Percentiles rank a stretch among this genome's conserved stretches.
These are phyloP conservation scores for Agapornis canus DNA, from an alignment of 2,797 vertebrate species.

Conservation along the genomic window DNA sequence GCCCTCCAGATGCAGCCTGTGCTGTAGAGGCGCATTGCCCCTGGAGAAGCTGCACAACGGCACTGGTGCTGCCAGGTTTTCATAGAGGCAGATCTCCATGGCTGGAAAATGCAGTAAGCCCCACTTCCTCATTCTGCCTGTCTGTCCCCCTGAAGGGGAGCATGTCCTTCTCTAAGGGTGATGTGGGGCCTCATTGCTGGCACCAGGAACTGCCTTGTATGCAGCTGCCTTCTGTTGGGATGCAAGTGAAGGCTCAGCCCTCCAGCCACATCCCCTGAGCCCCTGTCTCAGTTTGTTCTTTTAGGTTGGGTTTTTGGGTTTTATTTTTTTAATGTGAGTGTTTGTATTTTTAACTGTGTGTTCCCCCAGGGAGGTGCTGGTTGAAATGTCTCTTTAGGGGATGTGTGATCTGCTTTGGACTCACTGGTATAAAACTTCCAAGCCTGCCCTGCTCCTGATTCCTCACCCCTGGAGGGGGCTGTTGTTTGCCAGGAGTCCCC, in stretches of 20 bases:
- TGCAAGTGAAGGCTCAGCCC: neutral
- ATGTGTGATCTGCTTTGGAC: neutral
- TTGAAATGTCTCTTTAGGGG: neutral
- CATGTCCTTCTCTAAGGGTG: neutral
- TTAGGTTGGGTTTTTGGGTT: neutral
- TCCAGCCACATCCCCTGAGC: neutral
- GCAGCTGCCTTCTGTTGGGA: neutral
- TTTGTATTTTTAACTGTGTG: conserved; percentile 27
- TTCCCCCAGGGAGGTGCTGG: neutral
- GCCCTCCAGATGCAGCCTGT: neutral
- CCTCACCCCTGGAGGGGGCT: neutral
- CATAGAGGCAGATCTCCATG: neutral
- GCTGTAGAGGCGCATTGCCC: neutral
- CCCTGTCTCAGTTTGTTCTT: neutral
- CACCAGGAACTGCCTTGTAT: neutral
- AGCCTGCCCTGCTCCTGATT: neutral
- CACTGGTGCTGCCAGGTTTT: neutral
- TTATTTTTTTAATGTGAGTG: conserved; percentile 4
- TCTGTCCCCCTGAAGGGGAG: neutral
- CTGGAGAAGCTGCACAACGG: neutral
- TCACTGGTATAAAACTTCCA: neutral
- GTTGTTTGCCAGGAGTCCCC: neutral
- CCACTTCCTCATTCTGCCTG: neutral
- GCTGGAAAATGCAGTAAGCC: neutral
- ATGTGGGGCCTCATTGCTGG: neutral